A percentile compares a stretch with the other conserved stretches of the same genome.
Conservation (phyloP, 2,113 vertebrate genomes). For the Atractosteus spatula region DNA sequence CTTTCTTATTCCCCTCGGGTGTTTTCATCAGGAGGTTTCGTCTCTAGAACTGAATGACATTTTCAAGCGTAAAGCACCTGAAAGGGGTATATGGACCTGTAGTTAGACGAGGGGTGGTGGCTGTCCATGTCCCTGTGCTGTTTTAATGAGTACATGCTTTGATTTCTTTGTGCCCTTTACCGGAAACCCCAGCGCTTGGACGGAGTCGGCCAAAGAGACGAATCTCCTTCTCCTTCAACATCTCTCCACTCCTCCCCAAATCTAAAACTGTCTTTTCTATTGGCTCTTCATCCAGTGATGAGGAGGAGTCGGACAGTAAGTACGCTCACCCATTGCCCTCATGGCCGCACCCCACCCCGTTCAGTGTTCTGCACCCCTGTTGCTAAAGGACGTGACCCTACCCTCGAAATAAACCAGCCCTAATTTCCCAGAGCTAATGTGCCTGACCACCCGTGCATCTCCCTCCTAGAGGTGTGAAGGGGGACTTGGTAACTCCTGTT, state of each 20-base stretch:
- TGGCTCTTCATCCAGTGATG: conserved; percentile 88
- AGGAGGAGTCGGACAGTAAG: conserved; percentile 86
- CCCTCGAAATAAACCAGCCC: neutral
- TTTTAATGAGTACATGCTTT: conserved; percentile 47
- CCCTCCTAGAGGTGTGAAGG: neutral
- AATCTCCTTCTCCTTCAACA: conserved; percentile 88
- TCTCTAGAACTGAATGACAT: too few relatives aligned
- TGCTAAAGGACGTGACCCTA: conserved; percentile 5
- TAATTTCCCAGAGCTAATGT: conserved; percentile 4
- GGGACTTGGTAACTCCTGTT: neutral
- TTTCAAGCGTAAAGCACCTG: too few relatives aligned
- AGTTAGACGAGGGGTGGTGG: neutral
- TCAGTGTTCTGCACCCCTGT: neutral
- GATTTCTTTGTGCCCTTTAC: conserved; percentile 42
- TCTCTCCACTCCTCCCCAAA: conserved; percentile 87
- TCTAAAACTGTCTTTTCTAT: conserved; percentile 82
- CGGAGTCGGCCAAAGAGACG: conserved; percentile 71
- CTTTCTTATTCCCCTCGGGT: too few relatives aligned
- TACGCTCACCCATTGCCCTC: conserved; percentile 44
- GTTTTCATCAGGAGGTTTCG: too few relatives aligned
- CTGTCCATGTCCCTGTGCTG: conserved; percentile 20
- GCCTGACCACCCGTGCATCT: neutral
- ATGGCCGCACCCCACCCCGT: neutral
- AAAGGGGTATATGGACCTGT: neutral
- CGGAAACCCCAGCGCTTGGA: conserved; percentile 61